These are phyloP conservation scores for Sylvia borin DNA, from an alignment of 2,797 vertebrate species.

Conservation along the genomic window DNA sequence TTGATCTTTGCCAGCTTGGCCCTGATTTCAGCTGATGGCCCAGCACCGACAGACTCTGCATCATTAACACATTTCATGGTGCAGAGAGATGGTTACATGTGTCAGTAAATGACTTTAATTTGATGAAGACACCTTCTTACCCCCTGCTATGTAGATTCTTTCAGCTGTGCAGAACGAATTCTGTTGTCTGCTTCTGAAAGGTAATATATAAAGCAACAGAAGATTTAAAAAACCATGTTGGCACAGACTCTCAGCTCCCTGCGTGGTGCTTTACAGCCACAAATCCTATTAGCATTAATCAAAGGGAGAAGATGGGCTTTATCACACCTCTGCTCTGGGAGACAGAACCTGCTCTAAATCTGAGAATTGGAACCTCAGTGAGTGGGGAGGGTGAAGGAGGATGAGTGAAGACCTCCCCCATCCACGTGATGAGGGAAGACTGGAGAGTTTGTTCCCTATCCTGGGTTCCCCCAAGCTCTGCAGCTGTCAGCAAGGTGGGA, in stretches of 20 bases:
- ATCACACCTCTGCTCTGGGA: not conserved
- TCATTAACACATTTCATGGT: not conserved
- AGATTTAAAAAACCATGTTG: not conserved
- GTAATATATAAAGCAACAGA: not conserved
- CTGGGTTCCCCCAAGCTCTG: constrained; percentile 2
- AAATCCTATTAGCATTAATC: constrained; percentile 19
- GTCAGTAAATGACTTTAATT: not conserved
- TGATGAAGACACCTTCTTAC: not conserved
- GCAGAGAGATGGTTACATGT: not conserved
- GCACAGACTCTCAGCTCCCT: not conserved
- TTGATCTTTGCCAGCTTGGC: not conserved
- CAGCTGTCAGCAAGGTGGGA: constrained; percentile 20
- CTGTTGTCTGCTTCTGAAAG: not conserved
- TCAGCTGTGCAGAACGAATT: not conserved
- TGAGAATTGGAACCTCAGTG: not conserved
- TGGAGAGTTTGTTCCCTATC: not conserved
- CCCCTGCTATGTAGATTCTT: not conserved
- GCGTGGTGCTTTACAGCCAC: not conserved
- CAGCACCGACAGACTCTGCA: not conserved
- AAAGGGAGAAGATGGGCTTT: not conserved
- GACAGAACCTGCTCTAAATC: not conserved
- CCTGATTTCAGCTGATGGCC: not conserved
- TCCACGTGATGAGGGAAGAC: not conserved
- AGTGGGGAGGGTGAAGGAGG: not conserved
- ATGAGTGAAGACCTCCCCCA: not conserved